Evolutionary conservation across 1,140 invertebrate species (phyloP).

Genomic region (Maniola jurtina): DNA sequence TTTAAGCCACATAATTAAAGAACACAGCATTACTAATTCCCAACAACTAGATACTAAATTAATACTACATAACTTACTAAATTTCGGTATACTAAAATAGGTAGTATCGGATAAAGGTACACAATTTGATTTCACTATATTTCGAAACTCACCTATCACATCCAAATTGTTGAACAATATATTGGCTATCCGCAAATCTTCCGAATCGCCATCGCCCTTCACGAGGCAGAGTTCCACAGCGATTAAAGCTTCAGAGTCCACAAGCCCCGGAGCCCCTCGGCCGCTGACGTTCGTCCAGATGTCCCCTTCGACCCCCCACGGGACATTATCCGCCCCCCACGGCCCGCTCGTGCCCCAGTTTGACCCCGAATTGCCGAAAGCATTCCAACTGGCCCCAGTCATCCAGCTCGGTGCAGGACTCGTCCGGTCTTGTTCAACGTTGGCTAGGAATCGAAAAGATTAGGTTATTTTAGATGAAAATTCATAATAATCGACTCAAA

Average conservation of each 20-base stretch:
- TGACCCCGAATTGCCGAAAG: slow-evolving; percentile 23
- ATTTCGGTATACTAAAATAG: too few relatives aligned
- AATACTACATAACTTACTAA: too few relatives aligned
- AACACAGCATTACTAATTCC: too few relatives aligned
- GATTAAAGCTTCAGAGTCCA: slow-evolving; percentile 91
- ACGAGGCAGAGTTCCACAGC: slow-evolving; percentile 89
- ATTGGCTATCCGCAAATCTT: slow-evolving; percentile 87
- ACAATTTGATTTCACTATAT: too few relatives aligned
- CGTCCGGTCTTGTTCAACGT: slow-evolving; percentile 30
- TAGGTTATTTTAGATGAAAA: background rate
- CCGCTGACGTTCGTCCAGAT: slow-evolving; percentile 32
- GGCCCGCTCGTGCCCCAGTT: slow-evolving; percentile 30
- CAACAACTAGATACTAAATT: too few relatives aligned
- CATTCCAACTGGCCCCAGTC: slow-evolving; percentile 25
- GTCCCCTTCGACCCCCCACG: slow-evolving; percentile 28
- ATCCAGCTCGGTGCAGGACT: slow-evolving; percentile 45
- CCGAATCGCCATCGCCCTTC: slow-evolving; percentile 79
- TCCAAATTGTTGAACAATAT: slow-evolving; percentile 97
- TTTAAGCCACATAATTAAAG: too few relatives aligned
- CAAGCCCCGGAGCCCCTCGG: slow-evolving; percentile 65
- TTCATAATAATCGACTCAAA: too few relatives aligned
- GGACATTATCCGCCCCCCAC: slow-evolving; percentile 20
- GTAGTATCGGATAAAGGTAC: too few relatives aligned
- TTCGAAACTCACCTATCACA: slow-evolving; percentile 86
- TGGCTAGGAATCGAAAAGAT: slow-evolving; percentile 10